Base-by-base conservation (phyloP, 2,113 vertebrate species). In the Rhabdornis inornatus region DNA sequence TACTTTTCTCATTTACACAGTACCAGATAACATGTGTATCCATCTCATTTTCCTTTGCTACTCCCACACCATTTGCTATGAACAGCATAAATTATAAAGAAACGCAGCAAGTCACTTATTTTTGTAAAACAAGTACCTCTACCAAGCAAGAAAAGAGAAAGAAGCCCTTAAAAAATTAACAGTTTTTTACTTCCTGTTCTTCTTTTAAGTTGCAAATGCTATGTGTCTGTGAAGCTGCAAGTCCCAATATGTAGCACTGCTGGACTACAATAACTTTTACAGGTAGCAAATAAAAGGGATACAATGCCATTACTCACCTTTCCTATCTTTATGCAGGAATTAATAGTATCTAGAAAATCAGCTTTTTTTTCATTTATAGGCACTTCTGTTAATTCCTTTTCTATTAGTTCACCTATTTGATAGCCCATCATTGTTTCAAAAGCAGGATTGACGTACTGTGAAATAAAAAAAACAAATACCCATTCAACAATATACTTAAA, bases 391-490 rank as follows among this genome's bases (percentile, higher is more conserved):
- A 99, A 98, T 95, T 99, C 99, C 96, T 99, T 99, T 95, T 99
- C 99, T 97, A 99, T 98, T 78, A 99, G 97, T 97, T 99, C 99
- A 55, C 98, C 98, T 94, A 98, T 98, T 96, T 99, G 99, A 97
- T 99, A 99, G 96, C 99, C 99, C 99, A 99, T 99, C 87, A 98
- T 98, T 85, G 97, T 98, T 98, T 99, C 99, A 66, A 99, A 99
- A 70, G 99, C 99, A 94, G 99, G 99, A 96, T 99, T 99, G 95
- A 99, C 99, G 39, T 99, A 99, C 99, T 99, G 98, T 27, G 83
- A 89, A 91, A 97, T 53, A 88, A 95, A 91, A 96, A 84, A 94
- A 89, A 86, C 40, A 87, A 83, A 83, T 55, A 60, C 3, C 49
- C 63, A 91, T 87, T 93, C 40, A 94, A 79, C 60, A 52, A 22